Percentiles rank a stretch among this genome's conserved stretches.
Conservation (phyloP, 2,888 invertebrate genomes). For the Eubasilissa splendida region DNA sequence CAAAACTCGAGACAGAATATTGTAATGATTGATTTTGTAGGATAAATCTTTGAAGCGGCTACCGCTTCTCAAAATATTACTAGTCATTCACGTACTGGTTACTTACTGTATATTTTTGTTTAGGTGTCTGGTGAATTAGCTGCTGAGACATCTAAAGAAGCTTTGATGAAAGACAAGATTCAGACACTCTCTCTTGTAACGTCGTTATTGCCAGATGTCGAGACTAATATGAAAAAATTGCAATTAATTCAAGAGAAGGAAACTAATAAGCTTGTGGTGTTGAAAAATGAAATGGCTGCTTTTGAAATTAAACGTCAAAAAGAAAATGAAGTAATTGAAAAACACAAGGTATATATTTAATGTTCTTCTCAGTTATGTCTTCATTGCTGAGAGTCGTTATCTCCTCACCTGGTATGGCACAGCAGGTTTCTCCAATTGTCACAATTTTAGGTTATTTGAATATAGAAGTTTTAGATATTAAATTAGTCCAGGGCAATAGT, state of each 20-base stretch:
- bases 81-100: too few relatives aligned
- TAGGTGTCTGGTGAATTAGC: conserved; percentile 21
- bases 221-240: conserved; percentile 50
- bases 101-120: background rate
- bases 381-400: too few relatives aligned
- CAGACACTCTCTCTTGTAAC: conserved; percentile 48
- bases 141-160: conserved; percentile 39
- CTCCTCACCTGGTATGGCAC: too few relatives aligned
- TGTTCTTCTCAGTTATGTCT: too few relatives aligned
- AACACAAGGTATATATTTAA: conserved; percentile 24
- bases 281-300: conserved; percentile 48
- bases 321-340: conserved; percentile 35
- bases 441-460: too few relatives aligned
- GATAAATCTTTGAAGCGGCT: too few relatives aligned
- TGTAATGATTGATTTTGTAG: background rate
- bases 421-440: too few relatives aligned
- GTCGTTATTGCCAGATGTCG: conserved; percentile 47
- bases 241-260: conserved; percentile 45
- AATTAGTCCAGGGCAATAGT: too few relatives aligned
- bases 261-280: conserved; percentile 32
- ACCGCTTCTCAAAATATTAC: too few relatives aligned
- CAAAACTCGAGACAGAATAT: too few relatives aligned
- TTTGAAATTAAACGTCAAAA: conserved; percentile 32
- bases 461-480: too few relatives aligned
- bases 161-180: conserved; percentile 42